Evolutionary conservation across 2,888 invertebrate species (phyloP).

Genomic region (Tetramorium bicarinatum): DNA sequence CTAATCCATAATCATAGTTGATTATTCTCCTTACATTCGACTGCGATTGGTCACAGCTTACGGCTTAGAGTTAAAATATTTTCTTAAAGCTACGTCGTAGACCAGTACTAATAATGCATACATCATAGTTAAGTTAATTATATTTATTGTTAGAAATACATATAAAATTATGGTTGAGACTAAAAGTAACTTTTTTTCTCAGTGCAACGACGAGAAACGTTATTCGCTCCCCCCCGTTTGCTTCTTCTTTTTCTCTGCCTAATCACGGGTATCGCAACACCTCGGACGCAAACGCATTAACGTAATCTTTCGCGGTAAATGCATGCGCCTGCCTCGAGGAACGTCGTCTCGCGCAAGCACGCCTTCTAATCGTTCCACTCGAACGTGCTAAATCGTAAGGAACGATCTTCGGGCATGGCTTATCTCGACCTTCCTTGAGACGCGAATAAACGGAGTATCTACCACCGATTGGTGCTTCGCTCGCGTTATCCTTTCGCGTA

Average conservation of each 20-base stretch:
- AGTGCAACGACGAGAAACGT: neutral
- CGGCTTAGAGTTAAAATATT: too few species aligned
- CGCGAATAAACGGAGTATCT: conserved; percentile 29
- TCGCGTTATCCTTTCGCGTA: conserved; percentile 12
- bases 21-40: too few species aligned
- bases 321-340: neutral
- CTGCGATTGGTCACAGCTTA: too few species aligned
- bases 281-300: conserved; percentile 15
- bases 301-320: conserved; percentile 33
- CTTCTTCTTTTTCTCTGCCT: neutral
- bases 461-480: conserved; percentile 3
- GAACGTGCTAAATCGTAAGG: conserved; percentile 55
- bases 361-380: neutral
- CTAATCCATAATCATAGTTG: too few species aligned
- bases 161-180: too few species aligned
- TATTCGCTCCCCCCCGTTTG: neutral
- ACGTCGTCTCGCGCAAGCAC: conserved; percentile 4
- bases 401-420: conserved; percentile 50
- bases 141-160: too few species aligned
- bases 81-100: too few species aligned
- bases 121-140: too few species aligned
- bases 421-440: conserved; percentile 25
- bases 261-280: neutral
- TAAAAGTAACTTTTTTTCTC: too few species aligned
- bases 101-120: too few species aligned